Evolutionary conservation across 2,888 invertebrate species (phyloP).

Genomic region (Synanthedon formicaeformis): DNA sequence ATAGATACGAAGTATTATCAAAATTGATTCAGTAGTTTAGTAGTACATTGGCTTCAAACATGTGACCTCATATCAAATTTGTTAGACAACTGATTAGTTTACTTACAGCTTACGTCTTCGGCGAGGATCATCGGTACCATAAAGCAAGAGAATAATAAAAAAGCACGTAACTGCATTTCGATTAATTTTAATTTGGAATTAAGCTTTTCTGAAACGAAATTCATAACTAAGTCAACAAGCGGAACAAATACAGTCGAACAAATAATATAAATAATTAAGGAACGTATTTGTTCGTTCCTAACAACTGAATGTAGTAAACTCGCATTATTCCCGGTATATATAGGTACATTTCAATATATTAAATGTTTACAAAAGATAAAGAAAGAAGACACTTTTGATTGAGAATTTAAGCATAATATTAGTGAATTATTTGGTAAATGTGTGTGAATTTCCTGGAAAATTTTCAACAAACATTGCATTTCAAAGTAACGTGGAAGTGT

Average conservation of each 20-base stretch:
- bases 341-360: background rate
- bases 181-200: slow-evolving; percentile 2
- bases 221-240: slow-evolving; percentile 1
- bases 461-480: slow-evolving; percentile 4
- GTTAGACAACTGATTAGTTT: background rate
- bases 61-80: too few relatives aligned
- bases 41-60: too few relatives aligned
- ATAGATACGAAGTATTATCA: too few relatives aligned
- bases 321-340: background rate
- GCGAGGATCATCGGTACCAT: slow-evolving; percentile 29
- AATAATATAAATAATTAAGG: too few relatives aligned
- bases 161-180: slow-evolving; percentile 32
- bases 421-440: too few relatives aligned
- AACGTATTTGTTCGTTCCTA: too few relatives aligned
- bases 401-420: background rate
- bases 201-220: slow-evolving; percentile 10
- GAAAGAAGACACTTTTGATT: slow-evolving; percentile 20
- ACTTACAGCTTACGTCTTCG: slow-evolving; percentile 62
- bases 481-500: too few relatives aligned
- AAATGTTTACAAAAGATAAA: slow-evolving; percentile 40
- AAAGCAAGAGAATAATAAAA: slow-evolving; percentile 30
- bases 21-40: too few relatives aligned
- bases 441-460: slow-evolving; percentile 21
- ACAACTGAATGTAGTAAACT: background rate
- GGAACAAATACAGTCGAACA: too few relatives aligned